Evolutionary conservation across 2,797 vertebrate genomes (phyloP).

Genomic region (Xiphophorus birchmanni): DNA sequence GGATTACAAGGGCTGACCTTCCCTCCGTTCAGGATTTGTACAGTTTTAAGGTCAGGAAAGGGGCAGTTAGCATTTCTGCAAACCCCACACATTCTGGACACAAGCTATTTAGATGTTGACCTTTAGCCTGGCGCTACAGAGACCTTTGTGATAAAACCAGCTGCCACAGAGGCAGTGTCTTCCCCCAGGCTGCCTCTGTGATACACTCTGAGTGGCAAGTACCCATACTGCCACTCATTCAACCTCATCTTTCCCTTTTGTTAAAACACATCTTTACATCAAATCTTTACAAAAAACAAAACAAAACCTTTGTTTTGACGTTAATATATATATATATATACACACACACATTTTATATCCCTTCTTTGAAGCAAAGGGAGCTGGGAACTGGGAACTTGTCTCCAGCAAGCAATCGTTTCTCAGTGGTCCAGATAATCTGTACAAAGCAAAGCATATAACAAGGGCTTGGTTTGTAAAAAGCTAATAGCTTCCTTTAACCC

Average conservation of each 20-base stretch:
- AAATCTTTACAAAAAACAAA: neutral
- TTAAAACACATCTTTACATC: neutral
- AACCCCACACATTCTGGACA: neutral
- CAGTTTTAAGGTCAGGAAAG: neutral
- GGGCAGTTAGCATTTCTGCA: neutral
- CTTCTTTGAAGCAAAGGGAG: neutral
- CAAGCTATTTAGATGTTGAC: neutral
- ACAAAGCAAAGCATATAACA: no score
- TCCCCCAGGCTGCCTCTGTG: neutral
- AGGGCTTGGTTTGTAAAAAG: no score
- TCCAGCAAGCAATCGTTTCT: no score
- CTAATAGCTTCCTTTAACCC: neutral
- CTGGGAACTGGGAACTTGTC: no score
- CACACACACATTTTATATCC: neutral
- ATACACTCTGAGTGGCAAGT: neutral
- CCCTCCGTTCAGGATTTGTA: neutral
- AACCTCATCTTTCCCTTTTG: neutral
- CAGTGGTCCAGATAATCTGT: no score
- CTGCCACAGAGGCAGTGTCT: neutral
- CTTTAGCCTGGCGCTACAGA: neutral
- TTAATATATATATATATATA: no score
- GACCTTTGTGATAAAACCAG: neutral
- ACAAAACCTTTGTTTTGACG: neutral
- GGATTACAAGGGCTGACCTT: neutral
- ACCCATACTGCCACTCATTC: neutral